These are phyloP conservation scores for Laticauda laticaudata DNA, from an alignment of 2,113 vertebrate genomes.

Conservation along the genomic window DNA sequence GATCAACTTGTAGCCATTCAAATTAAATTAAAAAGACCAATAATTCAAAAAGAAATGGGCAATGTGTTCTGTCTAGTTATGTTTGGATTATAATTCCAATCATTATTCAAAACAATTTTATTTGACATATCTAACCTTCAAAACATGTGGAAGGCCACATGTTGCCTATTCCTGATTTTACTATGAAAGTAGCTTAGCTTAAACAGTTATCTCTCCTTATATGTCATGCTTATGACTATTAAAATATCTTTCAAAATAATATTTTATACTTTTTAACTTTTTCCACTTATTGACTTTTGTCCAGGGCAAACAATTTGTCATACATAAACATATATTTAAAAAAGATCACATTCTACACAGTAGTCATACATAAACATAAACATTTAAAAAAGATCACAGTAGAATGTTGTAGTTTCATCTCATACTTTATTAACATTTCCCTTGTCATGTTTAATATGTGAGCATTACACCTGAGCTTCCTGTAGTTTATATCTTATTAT, in stretches of 20 bases:
- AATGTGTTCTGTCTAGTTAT: neutral
- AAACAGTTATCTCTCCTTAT: neutral
- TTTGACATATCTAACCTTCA: neutral
- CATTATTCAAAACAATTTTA: neutral
- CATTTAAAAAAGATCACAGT: neutral
- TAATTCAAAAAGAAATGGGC: neutral
- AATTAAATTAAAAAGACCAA: neutral
- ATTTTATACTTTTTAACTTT: neutral
- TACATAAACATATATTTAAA: neutral
- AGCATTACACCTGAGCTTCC: neutral
- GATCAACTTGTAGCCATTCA: neutral
- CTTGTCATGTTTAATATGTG: neutral
- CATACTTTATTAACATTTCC: constrained; percentile 1
- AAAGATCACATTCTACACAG: neutral
- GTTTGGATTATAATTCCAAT: neutral
- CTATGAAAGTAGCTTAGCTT: neutral
- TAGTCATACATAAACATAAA: neutral
- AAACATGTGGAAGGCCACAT: neutral
- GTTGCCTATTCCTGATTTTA: neutral
- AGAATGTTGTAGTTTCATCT: neutral
- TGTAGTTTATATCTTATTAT: neutral
- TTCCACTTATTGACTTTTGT: neutral
- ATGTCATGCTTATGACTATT: neutral
- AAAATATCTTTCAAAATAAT: neutral
- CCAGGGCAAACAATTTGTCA: neutral